phyloP scores from a whole-genome alignment of 2,888 invertebrate genomes.

The Amphimallon solstitiale region DNA sequence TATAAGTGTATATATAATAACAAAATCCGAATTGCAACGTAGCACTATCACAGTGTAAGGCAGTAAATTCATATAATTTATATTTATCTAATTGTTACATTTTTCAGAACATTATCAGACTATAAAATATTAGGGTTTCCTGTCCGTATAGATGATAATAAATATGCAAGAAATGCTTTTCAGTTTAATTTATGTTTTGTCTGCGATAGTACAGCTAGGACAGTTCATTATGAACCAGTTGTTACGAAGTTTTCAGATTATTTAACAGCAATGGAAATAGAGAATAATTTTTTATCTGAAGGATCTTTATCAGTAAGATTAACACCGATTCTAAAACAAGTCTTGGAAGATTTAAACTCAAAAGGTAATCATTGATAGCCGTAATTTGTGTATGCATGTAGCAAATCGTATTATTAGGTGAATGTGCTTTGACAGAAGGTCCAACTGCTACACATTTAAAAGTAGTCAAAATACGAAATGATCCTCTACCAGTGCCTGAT shows the following conservation, averaged over 20 bases:
- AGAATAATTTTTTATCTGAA: constrained; percentile 83
- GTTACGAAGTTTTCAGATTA: constrained; percentile 95
- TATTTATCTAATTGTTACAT: not conserved
- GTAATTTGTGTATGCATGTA: not conserved
- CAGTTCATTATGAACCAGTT: constrained; percentile 92
- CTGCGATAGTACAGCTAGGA: constrained; percentile 88
- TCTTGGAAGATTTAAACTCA: constrained; percentile 84
- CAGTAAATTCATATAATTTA: constrained; percentile 17
- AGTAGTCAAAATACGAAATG: constrained; percentile 82
- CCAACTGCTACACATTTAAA: constrained; percentile 91
- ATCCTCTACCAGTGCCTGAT: constrained; percentile 84
- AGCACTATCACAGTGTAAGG: constrained; percentile 91
- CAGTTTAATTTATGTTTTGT: constrained; percentile 96
- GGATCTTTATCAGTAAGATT: constrained; percentile 73
- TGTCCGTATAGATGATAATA: constrained; percentile 86
- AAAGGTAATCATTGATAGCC: constrained; percentile 58
- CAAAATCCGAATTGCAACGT: constrained; percentile 90
- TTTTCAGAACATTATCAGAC: constrained; percentile 73
- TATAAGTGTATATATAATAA: constrained; percentile 93
- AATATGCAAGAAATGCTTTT: constrained; percentile 93
- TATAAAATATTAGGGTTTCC: constrained; percentile 94
- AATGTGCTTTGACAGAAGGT: constrained; percentile 72
- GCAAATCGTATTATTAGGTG: constrained; percentile 51
- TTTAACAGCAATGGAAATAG: constrained; percentile 88
- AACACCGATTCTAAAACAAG: constrained; percentile 79